Conservation (phyloP, 2,113 vertebrate genomes). For the Callithrix jacchus region DNA sequence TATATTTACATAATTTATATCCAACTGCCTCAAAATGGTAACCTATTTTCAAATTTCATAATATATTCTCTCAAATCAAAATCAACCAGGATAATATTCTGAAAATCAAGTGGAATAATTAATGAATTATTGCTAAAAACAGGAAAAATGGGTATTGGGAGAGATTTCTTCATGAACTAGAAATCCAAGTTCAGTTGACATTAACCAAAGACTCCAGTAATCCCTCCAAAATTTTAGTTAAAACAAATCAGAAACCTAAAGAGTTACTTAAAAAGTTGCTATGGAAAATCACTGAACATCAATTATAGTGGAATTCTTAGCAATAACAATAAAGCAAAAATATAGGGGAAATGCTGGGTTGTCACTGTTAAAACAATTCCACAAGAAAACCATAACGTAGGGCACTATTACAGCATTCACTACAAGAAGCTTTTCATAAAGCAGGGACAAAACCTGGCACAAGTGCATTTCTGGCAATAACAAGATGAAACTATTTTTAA, state of each 20-base stretch:
- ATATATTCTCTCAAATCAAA: background rate
- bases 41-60: constrained; percentile 33
- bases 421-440: constrained; percentile 59
- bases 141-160: background rate
- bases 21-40: constrained; percentile 51
- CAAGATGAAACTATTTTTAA: constrained; percentile 32
- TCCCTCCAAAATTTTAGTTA: background rate
- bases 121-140: constrained; percentile 72
- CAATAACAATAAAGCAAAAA: constrained; percentile 45
- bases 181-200: constrained; percentile 48
- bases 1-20: constrained; percentile 56
- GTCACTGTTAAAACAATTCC: constrained; percentile 47
- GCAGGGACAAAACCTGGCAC: constrained; percentile 45
- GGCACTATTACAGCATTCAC: constrained; percentile 30
- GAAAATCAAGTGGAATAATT: constrained; percentile 20
- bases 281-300: constrained; percentile 15
- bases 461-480: constrained; percentile 28
- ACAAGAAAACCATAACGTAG: constrained; percentile 7
- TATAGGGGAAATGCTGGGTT: background rate
- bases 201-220: constrained; percentile 39
- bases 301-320: constrained; percentile 6
- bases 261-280: constrained; percentile 38
- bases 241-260: constrained; percentile 66
- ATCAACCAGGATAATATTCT: constrained; percentile 47
- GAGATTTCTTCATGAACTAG: constrained; percentile 22